phyloP scores from a whole-genome alignment of 2,888 invertebrate species.

The Lasioglossum pauxillum region DNA sequence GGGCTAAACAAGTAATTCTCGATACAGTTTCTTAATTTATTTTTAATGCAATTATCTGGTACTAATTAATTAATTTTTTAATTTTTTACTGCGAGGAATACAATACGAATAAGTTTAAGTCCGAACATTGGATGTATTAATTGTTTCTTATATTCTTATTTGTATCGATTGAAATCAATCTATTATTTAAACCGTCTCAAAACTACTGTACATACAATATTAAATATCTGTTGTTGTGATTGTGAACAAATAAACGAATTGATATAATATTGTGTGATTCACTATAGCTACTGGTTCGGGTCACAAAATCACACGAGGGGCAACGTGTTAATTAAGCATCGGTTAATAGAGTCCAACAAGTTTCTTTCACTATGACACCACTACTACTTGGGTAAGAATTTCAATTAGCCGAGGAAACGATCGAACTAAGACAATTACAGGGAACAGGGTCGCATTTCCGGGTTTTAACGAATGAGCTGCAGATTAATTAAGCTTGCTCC shows the following conservation, averaged over 20 bases:
- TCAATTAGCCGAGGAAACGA: constrained; percentile 72
- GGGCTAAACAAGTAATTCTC: too few species aligned
- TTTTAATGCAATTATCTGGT: too few species aligned
- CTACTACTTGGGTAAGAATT: constrained; percentile 74
- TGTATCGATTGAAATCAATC: too few species aligned
- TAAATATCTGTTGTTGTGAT: too few species aligned
- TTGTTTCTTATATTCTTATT: too few species aligned
- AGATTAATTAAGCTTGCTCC: constrained; percentile 77
- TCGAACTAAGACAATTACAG: constrained; percentile 78
- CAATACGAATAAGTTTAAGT: too few species aligned
- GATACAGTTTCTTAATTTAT: too few species aligned
- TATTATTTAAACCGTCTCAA: too few species aligned
- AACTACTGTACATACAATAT: too few species aligned
- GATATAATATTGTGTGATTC: neutral
- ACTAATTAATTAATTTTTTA: too few species aligned
- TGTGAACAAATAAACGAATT: neutral
- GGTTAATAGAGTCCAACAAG: constrained; percentile 60
- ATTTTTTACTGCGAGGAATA: too few species aligned
- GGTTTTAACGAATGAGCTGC: constrained; percentile 78
- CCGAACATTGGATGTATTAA: too few species aligned
- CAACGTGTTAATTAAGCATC: constrained; percentile 61
- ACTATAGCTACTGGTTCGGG: neutral
- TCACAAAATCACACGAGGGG: constrained; percentile 5
- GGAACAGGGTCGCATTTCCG: constrained; percentile 78
- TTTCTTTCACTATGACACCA: constrained; percentile 49